A percentile compares a stretch with the other conserved stretches of the same genome.
phyloP scores from a whole-genome alignment of 1,140 invertebrate genomes.

The Gonioctena quinquepunctata region DNA sequence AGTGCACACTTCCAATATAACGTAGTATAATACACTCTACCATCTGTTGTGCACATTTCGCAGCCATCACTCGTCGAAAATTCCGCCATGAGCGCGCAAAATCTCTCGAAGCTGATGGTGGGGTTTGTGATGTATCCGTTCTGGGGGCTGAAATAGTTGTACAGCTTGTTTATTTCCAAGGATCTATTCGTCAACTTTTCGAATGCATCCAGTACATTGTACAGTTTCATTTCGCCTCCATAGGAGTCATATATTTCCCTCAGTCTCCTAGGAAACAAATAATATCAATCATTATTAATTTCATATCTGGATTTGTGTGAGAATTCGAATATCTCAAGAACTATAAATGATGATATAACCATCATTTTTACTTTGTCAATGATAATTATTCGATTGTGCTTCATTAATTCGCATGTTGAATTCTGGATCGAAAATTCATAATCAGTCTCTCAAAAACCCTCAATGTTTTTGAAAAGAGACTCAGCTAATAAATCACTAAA shows the following conservation, averaged over 20 bases:
- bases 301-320: too few relatives aligned
- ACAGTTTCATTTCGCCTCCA: conserved; percentile 43
- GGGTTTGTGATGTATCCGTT: conserved; percentile 16
- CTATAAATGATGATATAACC: too few relatives aligned
- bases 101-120: conserved; percentile 58
- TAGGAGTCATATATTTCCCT: conserved; percentile 50
- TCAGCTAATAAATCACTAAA: too few relatives aligned
- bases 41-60: conserved; percentile 43
- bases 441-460: too few relatives aligned
- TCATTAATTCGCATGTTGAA: too few relatives aligned
- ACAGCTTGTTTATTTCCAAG: conserved; percentile 43
- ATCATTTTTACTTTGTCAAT: too few relatives aligned
- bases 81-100: conserved; percentile 63
- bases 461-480: too few relatives aligned
- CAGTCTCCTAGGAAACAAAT: conserved; percentile 43
- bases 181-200: conserved; percentile 46
- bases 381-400: too few relatives aligned
- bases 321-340: too few relatives aligned
- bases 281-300: too few relatives aligned
- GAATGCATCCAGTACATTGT: conserved; percentile 47
- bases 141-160: conserved; percentile 41
- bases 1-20: conserved; percentile 50
- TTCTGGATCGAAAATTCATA: too few relatives aligned
- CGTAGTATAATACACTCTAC: conserved; percentile 42
- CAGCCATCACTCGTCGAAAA: conserved; percentile 55